Conservation (phyloP, 2,888 invertebrate species). For the Theretra japonica region DNA sequence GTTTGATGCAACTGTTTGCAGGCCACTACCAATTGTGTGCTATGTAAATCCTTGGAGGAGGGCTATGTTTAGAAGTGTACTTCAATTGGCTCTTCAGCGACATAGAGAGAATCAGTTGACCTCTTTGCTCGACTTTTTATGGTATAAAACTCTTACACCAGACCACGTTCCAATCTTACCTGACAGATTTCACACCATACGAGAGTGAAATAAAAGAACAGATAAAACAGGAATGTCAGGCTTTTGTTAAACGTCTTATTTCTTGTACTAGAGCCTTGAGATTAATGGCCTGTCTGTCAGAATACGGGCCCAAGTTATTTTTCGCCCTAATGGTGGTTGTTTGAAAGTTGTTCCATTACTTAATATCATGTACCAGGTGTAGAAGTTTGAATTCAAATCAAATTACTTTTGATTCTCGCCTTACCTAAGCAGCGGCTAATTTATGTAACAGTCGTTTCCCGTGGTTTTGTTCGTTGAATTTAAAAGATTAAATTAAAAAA, state of each 20-base stretch:
- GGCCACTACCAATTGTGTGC: too few relatives aligned
- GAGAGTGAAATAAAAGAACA: background rate
- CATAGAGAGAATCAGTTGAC: too few relatives aligned
- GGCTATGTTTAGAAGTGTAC: too few relatives aligned
- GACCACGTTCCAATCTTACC: background rate
- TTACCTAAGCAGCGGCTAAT: background rate
- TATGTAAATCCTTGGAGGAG: too few relatives aligned
- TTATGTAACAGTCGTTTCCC: background rate
- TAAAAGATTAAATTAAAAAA: background rate
- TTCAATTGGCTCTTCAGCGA: too few relatives aligned
- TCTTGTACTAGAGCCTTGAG: background rate
- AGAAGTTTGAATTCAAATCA: slow-evolving; percentile 24
- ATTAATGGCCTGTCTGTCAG: slow-evolving; percentile 22
- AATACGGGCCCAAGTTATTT: slow-evolving; percentile 19
- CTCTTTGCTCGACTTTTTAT: too few relatives aligned
- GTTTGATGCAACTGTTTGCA: too few relatives aligned
- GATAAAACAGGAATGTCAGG: background rate
- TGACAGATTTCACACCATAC: background rate
- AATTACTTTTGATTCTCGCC: slow-evolving; percentile 21
- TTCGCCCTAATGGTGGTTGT: slow-evolving; percentile 22
- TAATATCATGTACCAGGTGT: slow-evolving; percentile 26
- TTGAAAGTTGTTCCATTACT: slow-evolving; percentile 16
- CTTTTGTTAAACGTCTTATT: slow-evolving; percentile 1
- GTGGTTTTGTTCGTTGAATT: background rate
- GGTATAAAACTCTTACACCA: background rate